Evolutionary conservation across 2,888 invertebrate species (phyloP).

Genomic region (Phengaris alcon): DNA sequence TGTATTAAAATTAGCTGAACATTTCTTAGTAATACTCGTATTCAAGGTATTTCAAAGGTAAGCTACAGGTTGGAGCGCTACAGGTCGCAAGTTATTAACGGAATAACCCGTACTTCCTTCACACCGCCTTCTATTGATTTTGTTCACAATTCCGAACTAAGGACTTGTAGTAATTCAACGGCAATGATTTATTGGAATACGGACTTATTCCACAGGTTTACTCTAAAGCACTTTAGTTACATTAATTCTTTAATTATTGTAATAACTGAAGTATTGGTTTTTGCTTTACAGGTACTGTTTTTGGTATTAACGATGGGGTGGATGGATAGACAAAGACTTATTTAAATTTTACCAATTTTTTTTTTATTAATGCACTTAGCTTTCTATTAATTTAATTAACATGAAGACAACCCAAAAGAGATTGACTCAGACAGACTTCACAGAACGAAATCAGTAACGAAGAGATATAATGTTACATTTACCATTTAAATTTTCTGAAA

Average conservation of each 20-base stretch:
- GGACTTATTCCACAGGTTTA: not conserved
- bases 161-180: not conserved
- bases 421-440: no score
- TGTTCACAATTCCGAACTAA: not conserved
- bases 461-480: not conserved
- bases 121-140: conserved; percentile 34
- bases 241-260: no score
- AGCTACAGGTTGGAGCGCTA: conserved; percentile 57
- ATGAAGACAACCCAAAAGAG: no score
- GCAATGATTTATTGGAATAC: not conserved
- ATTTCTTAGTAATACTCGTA: conserved; percentile 18
- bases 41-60: conserved; percentile 1
- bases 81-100: conserved; percentile 63
- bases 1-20: not conserved
- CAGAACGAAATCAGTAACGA: no score
- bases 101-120: conserved; percentile 44
- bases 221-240: no score
- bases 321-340: no score
- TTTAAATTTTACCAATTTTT: no score
- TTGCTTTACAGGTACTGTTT: no score
- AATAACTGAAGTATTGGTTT: no score
- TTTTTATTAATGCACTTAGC: no score
- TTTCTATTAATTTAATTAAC: no score
- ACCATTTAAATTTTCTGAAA: not conserved
- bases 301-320: no score